phyloP scores from a whole-genome alignment of 2,797 vertebrate species.

The Thamnophis elegans region DNA sequence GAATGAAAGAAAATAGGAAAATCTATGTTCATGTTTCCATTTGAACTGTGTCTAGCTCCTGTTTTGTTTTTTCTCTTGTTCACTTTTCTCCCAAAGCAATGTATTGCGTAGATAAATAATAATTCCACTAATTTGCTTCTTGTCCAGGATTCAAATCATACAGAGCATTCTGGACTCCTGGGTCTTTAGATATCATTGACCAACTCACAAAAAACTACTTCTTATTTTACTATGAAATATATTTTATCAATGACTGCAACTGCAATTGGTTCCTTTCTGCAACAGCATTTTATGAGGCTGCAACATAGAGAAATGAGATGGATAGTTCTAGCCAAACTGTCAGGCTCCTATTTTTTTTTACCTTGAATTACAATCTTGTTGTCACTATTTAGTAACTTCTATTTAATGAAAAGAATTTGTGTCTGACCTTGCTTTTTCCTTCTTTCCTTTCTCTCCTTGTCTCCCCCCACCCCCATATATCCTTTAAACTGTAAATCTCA shows the following conservation, averaged over 20 bases:
- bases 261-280: background rate
- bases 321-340: background rate
- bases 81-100: background rate
- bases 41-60: background rate
- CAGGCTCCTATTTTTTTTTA: background rate
- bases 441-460: background rate
- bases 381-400: background rate
- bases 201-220: background rate
- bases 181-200: background rate
- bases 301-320: background rate
- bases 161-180: background rate
- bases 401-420: background rate
- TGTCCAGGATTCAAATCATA: background rate
- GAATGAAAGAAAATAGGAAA: background rate
- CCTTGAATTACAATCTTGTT: background rate
- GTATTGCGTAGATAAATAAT: background rate
- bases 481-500: background rate
- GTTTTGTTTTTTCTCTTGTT: background rate
- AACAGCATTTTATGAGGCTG: background rate
- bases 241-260: background rate
- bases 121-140: background rate
- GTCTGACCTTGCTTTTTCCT: background rate
- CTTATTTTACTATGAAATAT: background rate
- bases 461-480: background rate
- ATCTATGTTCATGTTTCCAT: background rate